phyloP scores from a whole-genome alignment of 2,113 vertebrate species.

The Rattus norvegicus region DNA sequence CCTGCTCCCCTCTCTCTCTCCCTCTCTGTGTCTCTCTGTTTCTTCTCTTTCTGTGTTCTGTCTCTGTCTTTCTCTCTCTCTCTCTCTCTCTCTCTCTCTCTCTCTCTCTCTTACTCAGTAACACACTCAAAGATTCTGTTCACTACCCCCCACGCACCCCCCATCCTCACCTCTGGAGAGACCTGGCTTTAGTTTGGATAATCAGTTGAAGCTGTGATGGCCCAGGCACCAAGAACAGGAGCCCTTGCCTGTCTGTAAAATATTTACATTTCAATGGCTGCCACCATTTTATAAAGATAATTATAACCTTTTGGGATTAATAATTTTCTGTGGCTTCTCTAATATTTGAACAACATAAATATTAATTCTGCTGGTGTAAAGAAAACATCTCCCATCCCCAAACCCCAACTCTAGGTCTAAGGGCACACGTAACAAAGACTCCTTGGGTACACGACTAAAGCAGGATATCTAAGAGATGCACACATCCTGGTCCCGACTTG shows the following conservation, averaged over 20 bases:
- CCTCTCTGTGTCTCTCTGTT: not conserved
- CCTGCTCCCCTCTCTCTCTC: not conserved
- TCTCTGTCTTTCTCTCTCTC: constrained; percentile 53
- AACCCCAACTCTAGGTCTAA: not conserved
- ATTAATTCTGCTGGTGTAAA: constrained; percentile 86
- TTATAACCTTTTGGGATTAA: constrained; percentile 88
- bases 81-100: constrained; percentile 70
- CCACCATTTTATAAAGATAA: constrained; percentile 85
- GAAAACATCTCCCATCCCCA: constrained; percentile 62
- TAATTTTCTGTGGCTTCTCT: constrained; percentile 84
- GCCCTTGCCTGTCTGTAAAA: constrained; percentile 68
- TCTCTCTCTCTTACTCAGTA: constrained; percentile 60
- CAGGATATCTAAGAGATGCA: not conserved
- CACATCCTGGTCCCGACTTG: not conserved
- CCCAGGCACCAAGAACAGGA: constrained; percentile 82
- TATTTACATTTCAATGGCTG: constrained; percentile 90
- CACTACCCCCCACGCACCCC: not conserved
- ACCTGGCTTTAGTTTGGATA: constrained; percentile 86
- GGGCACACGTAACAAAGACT: constrained; percentile 42
- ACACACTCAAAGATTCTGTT: constrained; percentile 78
- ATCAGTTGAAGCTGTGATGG: constrained; percentile 87
- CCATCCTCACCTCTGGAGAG: constrained; percentile 78
- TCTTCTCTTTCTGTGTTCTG: constrained; percentile 26
- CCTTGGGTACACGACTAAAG: not conserved
- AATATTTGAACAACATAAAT: constrained; percentile 88